Evolutionary conservation across 2,113 vertebrate species (phyloP).

Genomic region (Callipepla californica): DNA sequence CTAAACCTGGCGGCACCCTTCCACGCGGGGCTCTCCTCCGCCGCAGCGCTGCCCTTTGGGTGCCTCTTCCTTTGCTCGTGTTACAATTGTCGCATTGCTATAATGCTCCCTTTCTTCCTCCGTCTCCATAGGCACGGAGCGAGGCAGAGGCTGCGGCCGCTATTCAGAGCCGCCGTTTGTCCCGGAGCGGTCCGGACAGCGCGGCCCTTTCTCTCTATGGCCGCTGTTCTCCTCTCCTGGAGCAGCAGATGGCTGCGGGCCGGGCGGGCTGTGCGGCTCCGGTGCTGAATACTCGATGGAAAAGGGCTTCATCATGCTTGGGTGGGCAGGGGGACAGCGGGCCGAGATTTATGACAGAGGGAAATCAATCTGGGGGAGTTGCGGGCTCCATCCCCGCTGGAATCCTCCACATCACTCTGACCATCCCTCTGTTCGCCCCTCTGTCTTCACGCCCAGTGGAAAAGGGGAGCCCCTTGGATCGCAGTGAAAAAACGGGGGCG

Average conservation of each 20-base stretch:
- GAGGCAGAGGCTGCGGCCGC: conserved; percentile 73
- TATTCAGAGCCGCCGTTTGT: conserved; percentile 85
- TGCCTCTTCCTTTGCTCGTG: conserved; percentile 81
- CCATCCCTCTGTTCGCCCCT: background rate
- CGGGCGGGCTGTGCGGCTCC: conserved; percentile 88
- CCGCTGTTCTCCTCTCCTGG: conserved; percentile 75
- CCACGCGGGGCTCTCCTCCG: conserved; percentile 75
- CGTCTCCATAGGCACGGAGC: conserved; percentile 87
- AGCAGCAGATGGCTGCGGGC: conserved; percentile 92
- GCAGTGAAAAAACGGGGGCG: background rate
- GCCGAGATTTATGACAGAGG: conserved; percentile 82
- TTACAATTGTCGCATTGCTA: conserved; percentile 84
- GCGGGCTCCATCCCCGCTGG: conserved; percentile 64
- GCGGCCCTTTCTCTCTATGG: conserved; percentile 81
- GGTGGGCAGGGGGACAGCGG: conserved; percentile 83
- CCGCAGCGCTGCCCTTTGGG: conserved; percentile 80
- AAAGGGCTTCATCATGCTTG: conserved; percentile 88
- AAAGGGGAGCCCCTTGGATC: background rate
- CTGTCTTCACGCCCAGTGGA: background rate
- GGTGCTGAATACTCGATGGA: conserved; percentile 89
- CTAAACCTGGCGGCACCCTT: conserved; percentile 78
- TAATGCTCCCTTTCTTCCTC: conserved; percentile 84
- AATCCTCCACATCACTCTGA: conserved; percentile 42
- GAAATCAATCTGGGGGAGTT: conserved; percentile 85
- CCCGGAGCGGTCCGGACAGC: conserved; percentile 76